A percentile compares a stretch with the other conserved stretches of the same genome.
phyloP scores from a whole-genome alignment of 2,113 vertebrate genomes.

The Brachyhypopomus occidentalis region DNA sequence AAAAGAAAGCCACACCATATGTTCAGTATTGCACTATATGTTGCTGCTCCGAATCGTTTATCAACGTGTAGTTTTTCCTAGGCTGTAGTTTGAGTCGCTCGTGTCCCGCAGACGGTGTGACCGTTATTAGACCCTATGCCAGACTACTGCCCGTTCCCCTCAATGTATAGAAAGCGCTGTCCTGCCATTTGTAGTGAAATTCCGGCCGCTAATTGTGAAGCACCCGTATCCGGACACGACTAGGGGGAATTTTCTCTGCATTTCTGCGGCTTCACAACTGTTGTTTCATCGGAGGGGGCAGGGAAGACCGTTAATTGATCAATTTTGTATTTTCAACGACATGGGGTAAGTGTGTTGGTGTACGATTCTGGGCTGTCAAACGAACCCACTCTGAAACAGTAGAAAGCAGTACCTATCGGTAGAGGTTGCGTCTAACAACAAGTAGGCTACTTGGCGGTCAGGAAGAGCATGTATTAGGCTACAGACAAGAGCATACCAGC shows the following conservation, averaged over 20 bases:
- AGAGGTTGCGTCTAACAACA: background rate
- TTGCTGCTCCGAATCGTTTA: background rate
- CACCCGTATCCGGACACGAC: constrained; percentile 49
- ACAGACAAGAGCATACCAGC: too few relatives aligned
- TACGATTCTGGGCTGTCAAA: too few relatives aligned
- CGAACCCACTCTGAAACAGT: too few relatives aligned
- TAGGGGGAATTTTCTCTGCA: constrained; percentile 22
- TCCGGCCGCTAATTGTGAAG: constrained; percentile 48
- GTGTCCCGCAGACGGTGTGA: background rate
- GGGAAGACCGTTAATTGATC: constrained; percentile 25
- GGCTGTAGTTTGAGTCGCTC: constrained; percentile 4
- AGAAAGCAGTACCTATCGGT: too few relatives aligned
- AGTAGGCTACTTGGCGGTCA: background rate
- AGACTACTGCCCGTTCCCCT: background rate
- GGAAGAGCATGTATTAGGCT: too few relatives aligned
- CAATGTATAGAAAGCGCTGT: constrained; percentile 19
- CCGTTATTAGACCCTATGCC: background rate
- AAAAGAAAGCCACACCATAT: constrained; percentile 12
- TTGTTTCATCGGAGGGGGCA: background rate
- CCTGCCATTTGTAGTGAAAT: constrained; percentile 42
- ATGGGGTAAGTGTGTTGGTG: constrained; percentile 70
- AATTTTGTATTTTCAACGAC: constrained; percentile 53
- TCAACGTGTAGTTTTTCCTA: background rate
- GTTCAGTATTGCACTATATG: background rate
- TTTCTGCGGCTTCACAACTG: constrained; percentile 21